phyloP scores from a whole-genome alignment of 2,797 vertebrate species.

The Coregonus suidteri region DNA sequence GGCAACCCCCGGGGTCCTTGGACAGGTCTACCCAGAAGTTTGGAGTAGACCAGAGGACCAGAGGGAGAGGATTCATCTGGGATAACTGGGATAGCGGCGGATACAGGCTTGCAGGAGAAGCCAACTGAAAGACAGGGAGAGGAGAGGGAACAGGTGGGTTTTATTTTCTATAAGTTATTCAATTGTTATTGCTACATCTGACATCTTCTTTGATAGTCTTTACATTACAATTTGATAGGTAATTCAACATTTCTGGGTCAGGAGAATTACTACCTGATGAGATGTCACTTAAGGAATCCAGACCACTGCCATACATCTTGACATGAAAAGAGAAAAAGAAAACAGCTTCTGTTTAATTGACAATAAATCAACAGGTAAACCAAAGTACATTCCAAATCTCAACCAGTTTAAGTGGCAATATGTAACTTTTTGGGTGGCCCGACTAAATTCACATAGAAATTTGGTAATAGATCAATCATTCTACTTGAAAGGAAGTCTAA shows the following conservation, averaged over 20 bases:
- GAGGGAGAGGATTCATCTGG: constrained; percentile 58
- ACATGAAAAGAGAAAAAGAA: constrained; percentile 19
- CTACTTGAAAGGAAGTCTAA: no score
- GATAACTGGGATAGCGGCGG: constrained; percentile 46
- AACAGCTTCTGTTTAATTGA: background rate
- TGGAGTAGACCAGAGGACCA: constrained; percentile 43
- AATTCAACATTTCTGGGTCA: background rate
- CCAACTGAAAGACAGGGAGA: constrained; percentile 36
- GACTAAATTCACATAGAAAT: no score
- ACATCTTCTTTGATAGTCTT: background rate
- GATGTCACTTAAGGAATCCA: constrained; percentile 75
- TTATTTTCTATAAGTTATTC: background rate
- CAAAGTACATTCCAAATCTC: constrained; percentile 45
- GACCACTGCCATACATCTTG: constrained; percentile 77
- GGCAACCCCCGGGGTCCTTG: constrained; percentile 56
- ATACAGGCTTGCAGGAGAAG: constrained; percentile 32
- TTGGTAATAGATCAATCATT: no score
- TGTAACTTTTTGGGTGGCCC: no score
- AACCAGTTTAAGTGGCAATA: constrained; percentile 33
- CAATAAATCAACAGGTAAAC: background rate
- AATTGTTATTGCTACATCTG: background rate
- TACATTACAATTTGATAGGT: background rate
- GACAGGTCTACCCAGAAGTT: constrained; percentile 50
- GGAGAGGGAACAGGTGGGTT: background rate
- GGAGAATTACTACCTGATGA: constrained; percentile 77